Percentiles rank a stretch among this genome's conserved stretches.
Conservation (phyloP, 2,888 invertebrate genomes). For the Tuberolachnus salignus region DNA sequence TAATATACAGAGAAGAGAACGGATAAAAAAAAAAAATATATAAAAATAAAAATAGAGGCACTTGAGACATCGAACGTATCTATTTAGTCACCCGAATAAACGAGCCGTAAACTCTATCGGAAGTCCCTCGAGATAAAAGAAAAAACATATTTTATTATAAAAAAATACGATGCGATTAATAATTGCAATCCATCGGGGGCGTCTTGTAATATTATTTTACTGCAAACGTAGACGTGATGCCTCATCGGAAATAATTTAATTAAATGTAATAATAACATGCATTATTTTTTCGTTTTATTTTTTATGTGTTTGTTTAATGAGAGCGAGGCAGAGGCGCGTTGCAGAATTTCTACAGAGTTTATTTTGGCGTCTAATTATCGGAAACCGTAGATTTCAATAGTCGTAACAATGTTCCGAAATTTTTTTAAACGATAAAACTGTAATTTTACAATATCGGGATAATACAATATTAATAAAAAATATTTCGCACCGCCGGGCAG, state of each 20-base stretch:
- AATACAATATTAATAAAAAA: no score
- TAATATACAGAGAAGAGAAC: not conserved
- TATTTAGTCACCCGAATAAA: conserved; percentile 38
- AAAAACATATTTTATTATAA: no score
- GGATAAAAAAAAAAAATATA: not conserved
- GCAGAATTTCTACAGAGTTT: no score
- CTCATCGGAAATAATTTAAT: conserved; percentile 27
- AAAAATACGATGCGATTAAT: not conserved
- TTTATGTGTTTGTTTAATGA: no score
- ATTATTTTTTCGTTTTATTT: not conserved
- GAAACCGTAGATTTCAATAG: no score
- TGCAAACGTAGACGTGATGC: not conserved
- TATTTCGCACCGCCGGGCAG: no score
- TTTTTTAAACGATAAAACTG: no score
- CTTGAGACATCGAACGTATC: conserved; percentile 23
- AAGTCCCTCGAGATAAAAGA: conserved; percentile 13
- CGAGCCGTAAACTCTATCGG: conserved; percentile 31
- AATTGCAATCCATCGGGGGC: not conserved
- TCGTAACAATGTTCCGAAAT: no score
- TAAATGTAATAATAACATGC: not conserved
- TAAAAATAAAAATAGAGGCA: not conserved
- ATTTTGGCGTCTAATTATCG: no score
- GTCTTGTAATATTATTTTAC: not conserved
- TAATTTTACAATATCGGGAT: no score
- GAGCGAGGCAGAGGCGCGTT: no score